Evolutionary conservation across 2,797 vertebrate genomes (phyloP).

Genomic region (Microctenopoma lineatum): DNA sequence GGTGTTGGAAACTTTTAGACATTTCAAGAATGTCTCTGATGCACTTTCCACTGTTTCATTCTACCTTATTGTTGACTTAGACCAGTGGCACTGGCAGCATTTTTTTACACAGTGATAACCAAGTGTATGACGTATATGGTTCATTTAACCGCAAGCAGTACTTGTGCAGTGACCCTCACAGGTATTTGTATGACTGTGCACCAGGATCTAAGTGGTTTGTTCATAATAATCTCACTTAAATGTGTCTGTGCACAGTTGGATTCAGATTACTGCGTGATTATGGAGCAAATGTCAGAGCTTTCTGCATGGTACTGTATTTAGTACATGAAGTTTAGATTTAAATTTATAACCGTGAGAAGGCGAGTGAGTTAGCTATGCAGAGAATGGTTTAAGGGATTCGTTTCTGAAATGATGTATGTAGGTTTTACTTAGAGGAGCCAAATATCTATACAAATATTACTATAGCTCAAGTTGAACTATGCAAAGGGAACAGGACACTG

Average conservation of each 20-base stretch:
- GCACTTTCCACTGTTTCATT: constrained; percentile 33
- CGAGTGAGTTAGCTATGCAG: constrained; percentile 32
- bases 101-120: constrained; percentile 6
- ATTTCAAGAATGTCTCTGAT: background rate
- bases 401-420: constrained; percentile 4
- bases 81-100: constrained; percentile 26
- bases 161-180: constrained; percentile 7
- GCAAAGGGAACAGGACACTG: constrained; percentile 42
- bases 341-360: constrained; percentile 12
- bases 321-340: background rate
- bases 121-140: background rate
- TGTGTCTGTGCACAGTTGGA: background rate
- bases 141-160: background rate
- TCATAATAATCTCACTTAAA: background rate
- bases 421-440: constrained; percentile 15
- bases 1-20: constrained; percentile 28
- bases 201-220: background rate
- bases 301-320: background rate
- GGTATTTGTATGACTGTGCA: constrained; percentile 6
- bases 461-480: constrained; percentile 55
- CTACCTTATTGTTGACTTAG: constrained; percentile 3
- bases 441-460: background rate
- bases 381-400: constrained; percentile 27
- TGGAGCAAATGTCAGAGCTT: background rate
- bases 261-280: background rate